Evolutionary conservation across 1,140 invertebrate species (phyloP), one percentile per base, ranked within the genome.

Genomic region (Neodiprion pinetum): DNA sequence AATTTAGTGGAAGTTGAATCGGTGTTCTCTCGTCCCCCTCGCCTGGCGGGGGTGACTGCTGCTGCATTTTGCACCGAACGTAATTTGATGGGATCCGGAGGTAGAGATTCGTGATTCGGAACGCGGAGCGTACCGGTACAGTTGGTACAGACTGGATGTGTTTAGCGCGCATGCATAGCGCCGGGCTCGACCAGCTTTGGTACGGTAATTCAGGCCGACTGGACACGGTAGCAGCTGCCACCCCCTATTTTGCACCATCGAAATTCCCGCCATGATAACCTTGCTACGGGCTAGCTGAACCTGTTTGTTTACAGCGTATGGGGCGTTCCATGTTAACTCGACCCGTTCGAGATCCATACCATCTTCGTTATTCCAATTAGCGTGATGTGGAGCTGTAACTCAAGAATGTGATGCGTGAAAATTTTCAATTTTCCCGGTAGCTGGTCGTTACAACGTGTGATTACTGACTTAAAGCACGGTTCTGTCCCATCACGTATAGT

Each of bases 261-360:
- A 61, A 61, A 61, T 61, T 61, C 53, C 53, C 53, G 53, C 53
- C 53, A 61, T n/a, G 7, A 61, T 61, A 12, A 61, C 53, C 53
- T 61, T 12, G n/a, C 53, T 40, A 5, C 28, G 28, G 28, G 28
- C 28, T 40, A 40, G 28, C 28, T 0, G 28, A 40, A 40, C 28
- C 28, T 5, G 28, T 40, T 40, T 40, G 28, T 40, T 40, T 5
- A 3, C 28, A 40, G 28, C 5, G 28, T 40, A 40, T 40, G 28
- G 28, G 28, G 28, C 28, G 28, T 40, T 40, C 28, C 28, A 40
- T 40, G 28, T 40, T 40, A 40, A 40, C 28, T 40, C 28, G 28
- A 40, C 28, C 28, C 28, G 28, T 5, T 40, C 28, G 28, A 0
- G 5, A 40, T 5, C 28, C 28, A 3, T 40, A 40, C 28, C 2